Percentiles rank a stretch among this genome's conserved stretches.
Evolutionary conservation across 2,797 vertebrate genomes (phyloP).

Genomic region (Atherinosoma microstoma): DNA sequence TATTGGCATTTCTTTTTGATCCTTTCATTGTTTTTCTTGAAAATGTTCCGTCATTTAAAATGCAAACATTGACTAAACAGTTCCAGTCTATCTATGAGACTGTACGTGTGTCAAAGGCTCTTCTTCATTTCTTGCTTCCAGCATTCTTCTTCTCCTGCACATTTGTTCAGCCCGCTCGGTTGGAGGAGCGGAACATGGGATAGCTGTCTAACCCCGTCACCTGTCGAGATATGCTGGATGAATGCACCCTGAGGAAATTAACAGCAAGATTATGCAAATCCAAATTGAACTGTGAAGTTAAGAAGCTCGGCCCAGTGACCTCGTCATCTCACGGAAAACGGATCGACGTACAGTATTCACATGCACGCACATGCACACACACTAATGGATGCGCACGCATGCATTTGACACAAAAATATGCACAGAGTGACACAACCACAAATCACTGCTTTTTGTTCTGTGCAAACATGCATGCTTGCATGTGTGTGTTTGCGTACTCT

Average conservation of each 20-base stretch:
- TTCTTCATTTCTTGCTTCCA: constrained; percentile 23
- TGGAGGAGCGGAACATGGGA: constrained; percentile 59
- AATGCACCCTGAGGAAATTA: constrained; percentile 74
- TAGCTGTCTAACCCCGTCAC: constrained; percentile 71
- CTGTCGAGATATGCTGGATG: constrained; percentile 68
- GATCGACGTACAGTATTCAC: constrained; percentile 37
- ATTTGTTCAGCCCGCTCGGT: constrained; percentile 44
- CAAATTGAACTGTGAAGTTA: constrained; percentile 79
- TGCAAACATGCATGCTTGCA: neutral
- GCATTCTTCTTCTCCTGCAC: constrained; percentile 16
- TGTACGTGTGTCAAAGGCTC: constrained; percentile 3
- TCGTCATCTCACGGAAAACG: constrained; percentile 53
- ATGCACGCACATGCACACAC: neutral
- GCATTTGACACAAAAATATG: neutral
- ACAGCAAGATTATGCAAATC: constrained; percentile 78
- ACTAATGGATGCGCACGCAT: constrained; percentile 4
- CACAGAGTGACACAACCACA: neutral
- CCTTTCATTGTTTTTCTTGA: neutral
- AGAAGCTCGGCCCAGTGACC: constrained; percentile 76
- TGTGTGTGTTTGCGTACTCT: constrained; percentile 18
- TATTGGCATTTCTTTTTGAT: neutral
- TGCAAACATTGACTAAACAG: neutral
- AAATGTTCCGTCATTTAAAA: neutral
- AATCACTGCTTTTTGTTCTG: constrained; percentile 12
- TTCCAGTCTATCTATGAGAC: neutral